phyloP scores from a whole-genome alignment of 2,113 vertebrate genomes.

The Mesitornis unicolor region DNA sequence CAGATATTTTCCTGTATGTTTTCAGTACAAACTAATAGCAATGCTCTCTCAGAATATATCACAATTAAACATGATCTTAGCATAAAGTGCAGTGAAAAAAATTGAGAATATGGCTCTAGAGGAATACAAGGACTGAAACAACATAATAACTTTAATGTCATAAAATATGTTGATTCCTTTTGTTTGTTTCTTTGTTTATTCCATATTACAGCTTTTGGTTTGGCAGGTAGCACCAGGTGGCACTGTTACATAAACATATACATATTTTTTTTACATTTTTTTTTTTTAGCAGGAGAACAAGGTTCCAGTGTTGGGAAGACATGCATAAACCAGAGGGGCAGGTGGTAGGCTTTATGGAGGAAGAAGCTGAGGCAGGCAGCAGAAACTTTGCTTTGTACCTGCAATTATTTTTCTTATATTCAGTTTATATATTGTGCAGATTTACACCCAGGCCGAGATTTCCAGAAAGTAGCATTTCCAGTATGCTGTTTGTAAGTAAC shows the following conservation, averaged over 20 bases:
- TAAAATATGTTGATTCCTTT: neutral
- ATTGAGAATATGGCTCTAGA: neutral
- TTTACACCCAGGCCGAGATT: neutral
- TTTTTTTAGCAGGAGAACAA: neutral
- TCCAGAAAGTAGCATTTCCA: neutral
- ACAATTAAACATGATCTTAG: neutral
- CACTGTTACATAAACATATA: slow-evolving; percentile 53
- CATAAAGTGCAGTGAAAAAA: neutral
- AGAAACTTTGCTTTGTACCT: neutral
- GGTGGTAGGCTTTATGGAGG: neutral
- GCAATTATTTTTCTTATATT: neutral
- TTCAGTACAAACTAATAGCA: neutral
- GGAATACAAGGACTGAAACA: neutral
- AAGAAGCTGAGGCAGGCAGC: neutral
- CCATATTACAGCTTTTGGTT: neutral
- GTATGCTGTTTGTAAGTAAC: neutral
- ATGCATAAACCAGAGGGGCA: rapidly evolving
- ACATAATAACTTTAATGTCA: neutral
- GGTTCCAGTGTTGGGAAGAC: neutral
- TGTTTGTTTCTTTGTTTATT: neutral
- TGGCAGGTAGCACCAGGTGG: slow-evolving; percentile 62
- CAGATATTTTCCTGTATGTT: neutral
- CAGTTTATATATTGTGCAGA: neutral
- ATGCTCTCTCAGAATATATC: neutral
- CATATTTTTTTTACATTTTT: neutral